A percentile compares a stretch with the other conserved stretches of the same genome.
Conservation (phyloP, 2,888 invertebrate species). For the Gnatocerus cornutus region DNA sequence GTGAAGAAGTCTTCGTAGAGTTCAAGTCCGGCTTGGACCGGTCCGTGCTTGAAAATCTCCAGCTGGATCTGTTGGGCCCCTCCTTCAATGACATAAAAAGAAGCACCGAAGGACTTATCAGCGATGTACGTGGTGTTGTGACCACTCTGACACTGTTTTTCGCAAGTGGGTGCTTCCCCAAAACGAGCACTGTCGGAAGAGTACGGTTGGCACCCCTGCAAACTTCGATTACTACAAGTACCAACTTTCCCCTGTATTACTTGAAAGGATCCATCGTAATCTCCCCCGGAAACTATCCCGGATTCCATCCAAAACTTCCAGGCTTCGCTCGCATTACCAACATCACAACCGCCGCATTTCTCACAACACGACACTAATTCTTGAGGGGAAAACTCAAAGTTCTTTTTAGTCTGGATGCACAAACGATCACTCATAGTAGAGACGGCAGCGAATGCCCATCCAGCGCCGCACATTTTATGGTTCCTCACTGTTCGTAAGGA, state of each 20-base stretch:
- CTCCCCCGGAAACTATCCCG: not conserved
- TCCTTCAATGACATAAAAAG: not conserved
- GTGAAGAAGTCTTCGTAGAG: not conserved
- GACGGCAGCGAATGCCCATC: constrained; percentile 7
- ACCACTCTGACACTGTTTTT: not conserved
- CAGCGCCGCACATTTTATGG: constrained; percentile 7
- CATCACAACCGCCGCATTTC: not conserved
- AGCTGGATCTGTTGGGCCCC: not conserved
- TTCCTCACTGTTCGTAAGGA: not conserved
- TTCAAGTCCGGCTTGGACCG: not conserved
- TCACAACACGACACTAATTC: not conserved
- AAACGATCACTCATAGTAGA: constrained; percentile 6
- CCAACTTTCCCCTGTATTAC: too few relatives aligned
- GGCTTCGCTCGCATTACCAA: not conserved
- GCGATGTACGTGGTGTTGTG: not conserved
- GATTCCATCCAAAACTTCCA: not conserved
- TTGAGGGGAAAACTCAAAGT: not conserved
- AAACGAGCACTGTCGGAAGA: not conserved
- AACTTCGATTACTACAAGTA: not conserved
- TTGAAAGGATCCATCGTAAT: not conserved
- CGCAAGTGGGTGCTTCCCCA: not conserved
- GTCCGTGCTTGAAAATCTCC: constrained; percentile 3
- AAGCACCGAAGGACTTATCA: not conserved
- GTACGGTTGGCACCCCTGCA: constrained; percentile 2
- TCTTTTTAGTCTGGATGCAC: not conserved